These are phyloP conservation scores for Podocnemis expansa DNA, from an alignment of 2,113 vertebrate genomes.

Conservation along the genomic window DNA sequence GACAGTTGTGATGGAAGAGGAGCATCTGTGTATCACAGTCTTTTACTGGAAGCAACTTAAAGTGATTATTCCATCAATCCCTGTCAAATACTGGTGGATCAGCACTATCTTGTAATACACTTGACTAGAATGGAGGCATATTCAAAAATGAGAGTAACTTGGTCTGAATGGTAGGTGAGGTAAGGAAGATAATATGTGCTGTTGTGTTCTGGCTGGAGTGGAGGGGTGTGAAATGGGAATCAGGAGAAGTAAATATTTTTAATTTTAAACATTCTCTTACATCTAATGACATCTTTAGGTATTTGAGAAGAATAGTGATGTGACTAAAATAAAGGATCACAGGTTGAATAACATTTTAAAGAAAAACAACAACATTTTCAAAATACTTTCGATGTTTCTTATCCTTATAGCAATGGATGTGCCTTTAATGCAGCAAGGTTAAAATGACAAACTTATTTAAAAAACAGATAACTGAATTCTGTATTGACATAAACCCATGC, in stretches of 20 bases:
- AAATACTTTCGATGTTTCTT: not conserved
- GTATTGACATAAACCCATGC: not conserved
- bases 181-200: not conserved
- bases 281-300: not conserved
- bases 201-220: not conserved
- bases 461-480: not conserved
- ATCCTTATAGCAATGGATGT: not conserved
- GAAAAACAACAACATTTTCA: not conserved
- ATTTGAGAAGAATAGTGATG: fast-evolving
- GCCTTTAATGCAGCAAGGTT: not conserved
- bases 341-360: fast-evolving
- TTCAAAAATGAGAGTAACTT: not conserved
- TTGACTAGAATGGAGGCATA: not conserved
- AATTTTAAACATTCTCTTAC: not conserved
- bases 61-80: not conserved
- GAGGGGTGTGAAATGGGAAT: not conserved
- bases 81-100: not conserved
- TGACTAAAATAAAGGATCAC: not conserved
- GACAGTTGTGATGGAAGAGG: not conserved
- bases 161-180: not conserved
- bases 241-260: not conserved
- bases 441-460: not conserved
- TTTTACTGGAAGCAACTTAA: not conserved
- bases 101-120: not conserved
- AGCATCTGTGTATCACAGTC: not conserved